A percentile compares a stretch with the other conserved stretches of the same genome.
Evolutionary conservation across 2,888 invertebrate species (phyloP).

Genomic region (Dasypogon diadema): DNA sequence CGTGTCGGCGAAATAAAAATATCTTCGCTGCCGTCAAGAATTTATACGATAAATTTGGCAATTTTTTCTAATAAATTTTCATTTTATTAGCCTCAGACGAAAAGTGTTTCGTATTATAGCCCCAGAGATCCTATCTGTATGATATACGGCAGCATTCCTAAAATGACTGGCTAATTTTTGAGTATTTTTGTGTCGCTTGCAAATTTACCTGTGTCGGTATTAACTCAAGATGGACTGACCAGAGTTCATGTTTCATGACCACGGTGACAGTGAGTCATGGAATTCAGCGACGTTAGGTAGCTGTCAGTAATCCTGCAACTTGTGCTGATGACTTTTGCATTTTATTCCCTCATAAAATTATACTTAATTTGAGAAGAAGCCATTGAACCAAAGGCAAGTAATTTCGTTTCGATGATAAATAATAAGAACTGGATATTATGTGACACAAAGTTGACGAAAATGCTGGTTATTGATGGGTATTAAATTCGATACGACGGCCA

Average conservation of each 20-base stretch:
- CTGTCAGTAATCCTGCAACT: constrained; percentile 28
- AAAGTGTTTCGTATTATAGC: constrained; percentile 49
- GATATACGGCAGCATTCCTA: constrained; percentile 48
- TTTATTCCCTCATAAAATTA: constrained; percentile 40
- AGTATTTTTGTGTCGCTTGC: constrained; percentile 41
- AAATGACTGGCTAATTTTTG: constrained; percentile 52
- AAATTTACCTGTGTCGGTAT: neutral
- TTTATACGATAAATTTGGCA: constrained; percentile 44
- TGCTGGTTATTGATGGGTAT: neutral
- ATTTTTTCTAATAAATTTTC: constrained; percentile 51
- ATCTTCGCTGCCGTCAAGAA: constrained; percentile 10
- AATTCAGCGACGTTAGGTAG: constrained; percentile 6
- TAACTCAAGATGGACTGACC: neutral
- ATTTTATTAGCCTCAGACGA: constrained; percentile 44
- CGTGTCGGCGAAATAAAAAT: constrained; percentile 28
- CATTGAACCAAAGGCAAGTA: constrained; percentile 11
- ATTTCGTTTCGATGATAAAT: neutral
- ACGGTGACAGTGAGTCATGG: constrained; percentile 42
- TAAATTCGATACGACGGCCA: neutral
- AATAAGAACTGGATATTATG: neutral
- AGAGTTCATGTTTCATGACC: constrained; percentile 38
- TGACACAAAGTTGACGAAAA: neutral
- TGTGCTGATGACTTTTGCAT: constrained; percentile 7
- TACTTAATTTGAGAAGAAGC: neutral
- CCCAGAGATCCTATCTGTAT: constrained; percentile 43